A percentile compares a stretch with the other conserved stretches of the same genome.
Evolutionary conservation across 2,888 invertebrate genomes (phyloP).

Genomic region (Eupithecia insigniata): DNA sequence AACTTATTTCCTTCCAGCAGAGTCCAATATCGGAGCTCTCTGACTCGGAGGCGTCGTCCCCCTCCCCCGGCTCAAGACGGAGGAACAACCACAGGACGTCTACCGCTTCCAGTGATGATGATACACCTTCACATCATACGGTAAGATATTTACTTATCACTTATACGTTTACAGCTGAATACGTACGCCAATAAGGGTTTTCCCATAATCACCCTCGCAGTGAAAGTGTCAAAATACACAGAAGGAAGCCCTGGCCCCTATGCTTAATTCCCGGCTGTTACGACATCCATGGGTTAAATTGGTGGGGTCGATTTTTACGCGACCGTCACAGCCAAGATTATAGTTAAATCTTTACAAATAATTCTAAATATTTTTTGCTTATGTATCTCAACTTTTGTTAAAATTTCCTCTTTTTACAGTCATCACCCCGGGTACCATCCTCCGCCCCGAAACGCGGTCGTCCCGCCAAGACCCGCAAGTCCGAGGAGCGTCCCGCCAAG

Average conservation of each 20-base stretch:
- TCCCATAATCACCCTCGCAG: not conserved
- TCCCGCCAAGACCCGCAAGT: slow-evolving; percentile 74
- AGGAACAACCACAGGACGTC: slow-evolving; percentile 69
- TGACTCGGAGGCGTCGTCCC: slow-evolving; percentile 81
- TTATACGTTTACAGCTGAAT: too few species aligned
- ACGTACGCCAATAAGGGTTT: not conserved
- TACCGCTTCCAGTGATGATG: slow-evolving; percentile 77
- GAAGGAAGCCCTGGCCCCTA: too few species aligned
- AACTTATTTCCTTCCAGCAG: slow-evolving; percentile 51
- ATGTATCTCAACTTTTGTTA: too few species aligned
- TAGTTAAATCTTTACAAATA: too few species aligned
- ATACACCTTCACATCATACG: slow-evolving; percentile 62
- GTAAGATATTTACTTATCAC: slow-evolving; percentile 47
- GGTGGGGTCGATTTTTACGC: too few species aligned
- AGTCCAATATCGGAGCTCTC: slow-evolving; percentile 85
- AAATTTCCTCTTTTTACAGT: slow-evolving; percentile 40
- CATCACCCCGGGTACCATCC: slow-evolving; percentile 60
- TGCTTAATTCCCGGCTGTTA: too few species aligned
- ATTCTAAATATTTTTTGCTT: too few species aligned
- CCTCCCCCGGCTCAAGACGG: slow-evolving; percentile 65
- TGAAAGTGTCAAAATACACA: too few species aligned
- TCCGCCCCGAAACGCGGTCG: slow-evolving; percentile 78
- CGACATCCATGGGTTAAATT: too few species aligned
- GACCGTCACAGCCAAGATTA: too few species aligned
- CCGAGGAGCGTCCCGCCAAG: slow-evolving; percentile 71